Conservation (phyloP, 2,888 invertebrate species). For the Zootermopsis nevadensis region DNA sequence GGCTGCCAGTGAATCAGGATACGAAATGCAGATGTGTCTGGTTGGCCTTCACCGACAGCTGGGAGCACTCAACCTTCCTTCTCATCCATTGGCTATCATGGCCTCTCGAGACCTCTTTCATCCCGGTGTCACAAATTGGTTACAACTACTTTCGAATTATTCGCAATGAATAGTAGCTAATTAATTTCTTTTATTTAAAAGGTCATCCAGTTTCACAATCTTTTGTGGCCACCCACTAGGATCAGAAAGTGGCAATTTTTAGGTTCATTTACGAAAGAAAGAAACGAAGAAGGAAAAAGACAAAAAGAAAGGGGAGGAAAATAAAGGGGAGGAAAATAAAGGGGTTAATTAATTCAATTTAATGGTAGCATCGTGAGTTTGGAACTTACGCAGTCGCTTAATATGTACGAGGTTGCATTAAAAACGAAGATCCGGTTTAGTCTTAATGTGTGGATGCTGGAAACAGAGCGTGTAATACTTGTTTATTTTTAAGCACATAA, state of each 20-base stretch:
- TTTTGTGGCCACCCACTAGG: not conserved
- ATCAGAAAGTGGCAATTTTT: not conserved
- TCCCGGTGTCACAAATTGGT: conserved; percentile 8
- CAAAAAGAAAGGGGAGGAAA: not conserved
- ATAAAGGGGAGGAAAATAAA: not conserved
- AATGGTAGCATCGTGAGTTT: not conserved
- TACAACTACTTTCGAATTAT: conserved; percentile 11
- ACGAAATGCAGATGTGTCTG: not conserved
- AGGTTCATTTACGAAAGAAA: not conserved
- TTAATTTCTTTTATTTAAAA: conserved; percentile 1
- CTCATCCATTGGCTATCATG: not conserved
- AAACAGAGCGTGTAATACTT: too few relatives aligned
- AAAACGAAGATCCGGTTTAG: not conserved
- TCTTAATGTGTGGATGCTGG: not conserved
- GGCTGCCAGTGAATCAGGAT: not conserved
- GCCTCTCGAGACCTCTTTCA: not conserved
- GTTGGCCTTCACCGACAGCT: conserved; percentile 11
- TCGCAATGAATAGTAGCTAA: not conserved
- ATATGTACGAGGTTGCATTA: not conserved
- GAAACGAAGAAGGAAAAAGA: not conserved
- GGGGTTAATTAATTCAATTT: not conserved
- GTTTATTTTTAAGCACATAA: too few relatives aligned
- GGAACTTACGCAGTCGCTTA: not conserved
- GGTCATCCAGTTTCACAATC: conserved; percentile 3
- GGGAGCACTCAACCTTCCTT: not conserved